Evolutionary conservation across 2,797 vertebrate species (phyloP), one percentile per base, ranked within the genome.

Genomic region (Bufotes viridis): DNA sequence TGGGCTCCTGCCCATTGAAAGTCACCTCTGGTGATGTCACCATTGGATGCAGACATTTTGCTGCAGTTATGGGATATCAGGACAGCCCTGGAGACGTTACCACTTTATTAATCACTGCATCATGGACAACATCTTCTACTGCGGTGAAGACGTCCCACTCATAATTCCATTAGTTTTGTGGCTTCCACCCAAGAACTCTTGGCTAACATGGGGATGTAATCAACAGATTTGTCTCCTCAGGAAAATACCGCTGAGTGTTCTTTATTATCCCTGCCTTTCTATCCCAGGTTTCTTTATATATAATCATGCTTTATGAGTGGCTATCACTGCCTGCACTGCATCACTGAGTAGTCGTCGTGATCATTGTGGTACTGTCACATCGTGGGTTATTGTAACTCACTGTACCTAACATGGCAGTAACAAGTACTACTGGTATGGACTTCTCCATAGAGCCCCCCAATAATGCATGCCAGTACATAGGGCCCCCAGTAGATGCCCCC

Each of bases 181-280:
- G 72, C 57, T 18, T 51, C 51, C 34, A 18, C 22, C 83, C 83
- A 85, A 85, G 42, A 78, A 63, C n/a, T 85, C 72, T 85, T 85
- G 72, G 83, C 83, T 85, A 53, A 65, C 2, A 9, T 63, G 26
- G 14, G 13, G 29, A 49, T 78, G 8, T 63, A 63, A 29, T 76
- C 63, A 84, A 61, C 70, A 61, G 22, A 85, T 84, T 74, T 14
- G 29, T 84, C 53, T 61, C 26, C 20, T 42, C 67, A 72, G 49
- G 72, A 84, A 84, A 42, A 17, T n/a, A 13, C 70, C 74, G 60
- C 17, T 9, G 69, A 72, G 24, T 83, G 24, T 72, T 42, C 42
- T 42, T 42, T 70, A 57, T 34, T 57, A 69, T 26, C 14, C 20
- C 34, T 20, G 69, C 26, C 24, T 58, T 13, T 42, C 17, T 24